phyloP scores from a whole-genome alignment of 2,888 invertebrate genomes.

The Ornithoptera priamus region DNA sequence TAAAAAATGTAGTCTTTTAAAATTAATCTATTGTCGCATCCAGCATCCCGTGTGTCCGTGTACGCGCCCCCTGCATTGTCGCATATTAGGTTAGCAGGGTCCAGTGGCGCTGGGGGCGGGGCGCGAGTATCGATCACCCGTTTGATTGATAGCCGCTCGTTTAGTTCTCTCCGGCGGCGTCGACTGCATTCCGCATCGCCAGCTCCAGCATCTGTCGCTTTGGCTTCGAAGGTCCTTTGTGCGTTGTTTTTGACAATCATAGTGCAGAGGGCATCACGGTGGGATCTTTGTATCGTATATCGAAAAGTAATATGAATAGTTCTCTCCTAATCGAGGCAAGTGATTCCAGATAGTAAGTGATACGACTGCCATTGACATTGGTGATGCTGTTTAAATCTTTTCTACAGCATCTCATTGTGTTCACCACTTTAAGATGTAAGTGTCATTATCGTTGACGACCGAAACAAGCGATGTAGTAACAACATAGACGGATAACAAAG shows the following conservation, averaged over 20 bases:
- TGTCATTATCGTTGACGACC: no score
- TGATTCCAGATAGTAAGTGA: no score
- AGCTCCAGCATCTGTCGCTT: slow-evolving; percentile 37
- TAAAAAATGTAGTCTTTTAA: no score
- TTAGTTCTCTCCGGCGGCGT: slow-evolving; percentile 33
- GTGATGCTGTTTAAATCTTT: no score
- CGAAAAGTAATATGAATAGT: neutral
- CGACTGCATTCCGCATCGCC: slow-evolving; percentile 34
- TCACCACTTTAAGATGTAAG: no score
- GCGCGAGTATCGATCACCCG: slow-evolving; percentile 44
- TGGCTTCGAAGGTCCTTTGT: neutral
- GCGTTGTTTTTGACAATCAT: slow-evolving; percentile 6
- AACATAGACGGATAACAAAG: no score
- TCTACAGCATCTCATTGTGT: no score
- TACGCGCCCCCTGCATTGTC: slow-evolving; percentile 52
- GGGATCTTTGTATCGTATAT: neutral
- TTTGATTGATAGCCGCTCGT: slow-evolving; percentile 59
- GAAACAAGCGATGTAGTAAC: no score
- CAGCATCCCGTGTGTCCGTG: slow-evolving; percentile 38
- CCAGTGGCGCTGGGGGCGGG: slow-evolving; percentile 49
- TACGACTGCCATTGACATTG: no score
- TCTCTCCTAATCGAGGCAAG: no score
- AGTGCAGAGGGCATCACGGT: neutral
- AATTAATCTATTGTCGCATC: slow-evolving; percentile 34
- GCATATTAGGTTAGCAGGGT: slow-evolving; percentile 76